These are phyloP conservation scores for Cryptus armator DNA, from an alignment of 2,888 invertebrate species.

Conservation along the genomic window DNA sequence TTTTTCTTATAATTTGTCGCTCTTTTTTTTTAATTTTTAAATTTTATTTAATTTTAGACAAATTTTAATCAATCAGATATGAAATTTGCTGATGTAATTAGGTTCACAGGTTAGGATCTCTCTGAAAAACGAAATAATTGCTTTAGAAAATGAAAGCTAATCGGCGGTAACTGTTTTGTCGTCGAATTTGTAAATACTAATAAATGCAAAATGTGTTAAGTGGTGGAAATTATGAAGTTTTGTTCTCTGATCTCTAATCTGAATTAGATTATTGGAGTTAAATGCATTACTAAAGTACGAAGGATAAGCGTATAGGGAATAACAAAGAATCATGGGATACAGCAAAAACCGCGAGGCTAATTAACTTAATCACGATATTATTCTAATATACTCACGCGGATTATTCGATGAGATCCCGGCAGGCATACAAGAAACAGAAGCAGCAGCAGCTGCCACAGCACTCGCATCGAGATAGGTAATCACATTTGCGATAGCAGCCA, in stretches of 20 bases:
- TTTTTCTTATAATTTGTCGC: too few relatives aligned
- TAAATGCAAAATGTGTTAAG: not conserved
- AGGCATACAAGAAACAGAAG: not conserved
- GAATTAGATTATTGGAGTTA: not conserved
- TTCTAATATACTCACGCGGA: not conserved
- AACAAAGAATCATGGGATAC: not conserved
- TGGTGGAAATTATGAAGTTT: not conserved
- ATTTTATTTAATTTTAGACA: too few relatives aligned
- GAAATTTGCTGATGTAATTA: too few relatives aligned
- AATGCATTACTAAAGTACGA: not conserved
- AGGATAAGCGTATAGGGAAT: not conserved
- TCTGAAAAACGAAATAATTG: too few relatives aligned
- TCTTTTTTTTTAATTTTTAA: too few relatives aligned
- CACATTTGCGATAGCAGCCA: conserved; percentile 55
- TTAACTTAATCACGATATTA: conserved; percentile 25
- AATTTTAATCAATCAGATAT: too few relatives aligned
- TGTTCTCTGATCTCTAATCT: not conserved
- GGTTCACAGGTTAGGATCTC: too few relatives aligned
- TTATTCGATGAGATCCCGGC: conserved; percentile 3
- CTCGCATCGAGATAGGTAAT: conserved; percentile 53
- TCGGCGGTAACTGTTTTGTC: not conserved
- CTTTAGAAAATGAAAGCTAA: not conserved
- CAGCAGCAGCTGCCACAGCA: not conserved
- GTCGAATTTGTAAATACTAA: not conserved
- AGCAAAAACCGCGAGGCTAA: conserved; percentile 2